Percentiles rank a stretch among this genome's conserved stretches.
Evolutionary conservation across 2,888 invertebrate species (phyloP).

Genomic region (Lepas anatifera): DNA sequence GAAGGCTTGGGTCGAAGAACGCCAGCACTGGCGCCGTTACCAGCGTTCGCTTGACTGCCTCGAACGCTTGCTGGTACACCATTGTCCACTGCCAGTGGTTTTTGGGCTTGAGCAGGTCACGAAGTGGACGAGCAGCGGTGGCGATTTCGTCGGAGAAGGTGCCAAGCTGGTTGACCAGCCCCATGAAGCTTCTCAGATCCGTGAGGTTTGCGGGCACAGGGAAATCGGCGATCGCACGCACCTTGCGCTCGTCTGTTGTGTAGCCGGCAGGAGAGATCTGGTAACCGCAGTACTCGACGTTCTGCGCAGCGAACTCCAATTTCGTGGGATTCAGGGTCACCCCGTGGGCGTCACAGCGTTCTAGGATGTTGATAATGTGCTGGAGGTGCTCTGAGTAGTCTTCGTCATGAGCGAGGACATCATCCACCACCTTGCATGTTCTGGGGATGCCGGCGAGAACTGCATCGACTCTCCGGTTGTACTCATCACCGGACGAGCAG

Average conservation of each 20-base stretch:
- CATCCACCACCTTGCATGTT: background rate
- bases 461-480: background rate
- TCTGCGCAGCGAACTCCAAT: background rate
- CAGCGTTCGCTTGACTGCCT: background rate
- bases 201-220: slow-evolving; percentile 15
- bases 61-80: background rate
- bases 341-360: background rate
- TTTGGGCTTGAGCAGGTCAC: background rate
- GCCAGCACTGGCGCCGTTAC: background rate
- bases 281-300: slow-evolving; percentile 9
- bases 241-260: slow-evolving; percentile 8
- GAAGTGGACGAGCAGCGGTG: background rate
- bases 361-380: background rate
- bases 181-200: slow-evolving; percentile 17
- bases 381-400: background rate
- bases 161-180: slow-evolving; percentile 12
- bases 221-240: slow-evolving; percentile 14
- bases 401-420: background rate
- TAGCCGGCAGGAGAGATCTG: background rate
- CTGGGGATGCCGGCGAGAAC: background rate
- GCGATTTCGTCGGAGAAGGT: slow-evolving; percentile 9
- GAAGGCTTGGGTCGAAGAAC: background rate
- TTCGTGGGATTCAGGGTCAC: slow-evolving; percentile 11
- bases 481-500: background rate
- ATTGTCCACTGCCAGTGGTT: background rate